Base-by-base conservation (phyloP, 2,113 vertebrate species). In the Cavia porcellus region DNA sequence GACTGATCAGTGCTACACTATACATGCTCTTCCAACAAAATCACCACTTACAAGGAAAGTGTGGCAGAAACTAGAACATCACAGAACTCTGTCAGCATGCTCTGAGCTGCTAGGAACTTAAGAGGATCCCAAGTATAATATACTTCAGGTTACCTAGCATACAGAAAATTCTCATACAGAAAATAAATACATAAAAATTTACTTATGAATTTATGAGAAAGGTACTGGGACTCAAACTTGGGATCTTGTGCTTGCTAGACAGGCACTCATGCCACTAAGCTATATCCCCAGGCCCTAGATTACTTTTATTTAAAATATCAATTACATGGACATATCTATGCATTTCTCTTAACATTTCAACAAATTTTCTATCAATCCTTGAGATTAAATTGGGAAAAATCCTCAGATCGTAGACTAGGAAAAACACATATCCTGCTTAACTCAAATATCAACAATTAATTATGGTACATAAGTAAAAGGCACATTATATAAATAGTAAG, bases 361-460 rank as follows among this genome's bases (percentile, higher is more conserved):
- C 11, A 86, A 66, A 80, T 74, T 97, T 4, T 94, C 52, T 91
- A 75, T 81, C 10, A 75, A 86, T 35, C 4, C 32, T n/a, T 89
- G 11, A 86, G 12, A 74, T 22, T 57, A 52, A 92, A 75, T 17
- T 35, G 9, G 50, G 15, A 94, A 35, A 92, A 86, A 25, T 62
- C n/a, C 50, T 32, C n/a, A 95, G 91, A 72, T 83, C 17, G 14
- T 59, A 72, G 13, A 52, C 12, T 59, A 19, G 59, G 86, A 35
- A 79, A 96, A 96, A 7, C 42, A 25, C 80, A 24, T 59, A 25
- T 94, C 47, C 45, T 80, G 47, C 45, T 89, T 92, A 92, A 95
- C 72, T 90, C n/a, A 90, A 79, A 88, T n/a, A 95, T 50, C n/a
- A 94, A 77, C 30, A 94, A 87, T 52, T 47, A 93, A 86, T 20